Evolutionary conservation across 1,140 invertebrate species (phyloP), one percentile per base, ranked within the genome.

Genomic region (Drepana arcuata): DNA sequence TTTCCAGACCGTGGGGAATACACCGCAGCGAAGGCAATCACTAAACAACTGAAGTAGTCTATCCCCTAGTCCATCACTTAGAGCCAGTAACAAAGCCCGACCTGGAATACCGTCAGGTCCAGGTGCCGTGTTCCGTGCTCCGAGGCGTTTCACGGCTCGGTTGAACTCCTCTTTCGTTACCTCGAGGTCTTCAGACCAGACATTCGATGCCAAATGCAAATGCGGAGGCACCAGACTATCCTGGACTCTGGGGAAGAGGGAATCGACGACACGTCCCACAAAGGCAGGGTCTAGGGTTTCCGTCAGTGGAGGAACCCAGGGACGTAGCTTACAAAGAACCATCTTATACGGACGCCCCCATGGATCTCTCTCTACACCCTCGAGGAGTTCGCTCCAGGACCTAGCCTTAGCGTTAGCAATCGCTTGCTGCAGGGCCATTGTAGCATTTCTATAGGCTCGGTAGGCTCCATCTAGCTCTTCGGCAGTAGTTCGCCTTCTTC

Each of bases 291-390:
- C 31, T 2, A 45, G 21, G 7, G 32, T 34, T 7, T 47, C 39
- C 35, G 43, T 48, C 2, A 48, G 24, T 9, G 40, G 36, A n/a
- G 46, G 36, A 1, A 37, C 35, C 31, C 45, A 34, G 1, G 42
- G 38, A 9, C 41, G 38, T 1, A 45, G 33, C 21, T 45, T 50
- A 1, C 34, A 34, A 4, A 41, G 11, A 0, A 45, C 42, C 26
- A 41, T 43, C 16, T 15, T 41, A 30, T 35, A 39, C 0, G 43
- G 38, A 6, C 16, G 34, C 3, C 43, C 39, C 40, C 48, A 51
- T 9, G 42, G 42, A 14, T 72, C 65, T 5, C 37, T 29, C 6
- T 65, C 41, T 0, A 74, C 37, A 7, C 33, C 43, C 0, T 42
- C 27, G 5, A 29, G 12, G 3, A 29, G 27, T 29, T 33, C 28